Evolutionary conservation across 2,797 vertebrate genomes (phyloP), one percentile per base, ranked within the genome.

Genomic region (Chromobotia macracanthus): DNA sequence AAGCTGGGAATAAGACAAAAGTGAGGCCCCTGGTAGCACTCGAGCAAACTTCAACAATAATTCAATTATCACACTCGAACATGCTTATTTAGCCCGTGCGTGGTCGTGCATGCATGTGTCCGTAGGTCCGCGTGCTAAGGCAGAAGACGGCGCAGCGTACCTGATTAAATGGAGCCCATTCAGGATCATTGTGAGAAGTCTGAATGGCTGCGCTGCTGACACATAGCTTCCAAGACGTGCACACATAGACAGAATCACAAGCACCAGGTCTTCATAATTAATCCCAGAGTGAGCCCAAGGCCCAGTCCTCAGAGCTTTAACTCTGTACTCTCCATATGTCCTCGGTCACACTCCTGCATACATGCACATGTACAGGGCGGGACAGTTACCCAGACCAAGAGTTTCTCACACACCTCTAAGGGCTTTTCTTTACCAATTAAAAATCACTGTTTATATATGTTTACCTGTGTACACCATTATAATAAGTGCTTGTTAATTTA

Each of bases 1-100:
- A 92, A 92, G 92, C 90, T 89, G 93, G 91, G 92, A 84, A 89
- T 89, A 90, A 91, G 89, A 90, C 88, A 93, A 89, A 90, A 92
- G 89, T 86, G 93, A 87, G 90, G 87, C 88, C 86, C 88, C 83
- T 93, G 90, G 93, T 93, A 91, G 89, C 89, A 91, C 89, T 67
- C 69, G 79, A 72, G 81, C 82, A 55, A 85, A 68, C 70, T 67
- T 64, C 84, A 82, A 88, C 87, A 90, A 90, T 89, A 86, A 84
- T 89, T 90, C 87, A 88, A 91, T 92, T 91, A 90, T 90, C 88
- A 87, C 85, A 85, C 87, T 87, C 88, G 82, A 86, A 82, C 80
- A 84, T 84, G 83, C 83, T 80, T 86, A 83, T 86, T 84, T 84
- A 82, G 80, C 72, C 78, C n/a, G 35, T 78, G 83, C 69, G 69